Evolutionary conservation across 2,113 vertebrate genomes (phyloP).

Genomic region (Puntigrus tetrazona): DNA sequence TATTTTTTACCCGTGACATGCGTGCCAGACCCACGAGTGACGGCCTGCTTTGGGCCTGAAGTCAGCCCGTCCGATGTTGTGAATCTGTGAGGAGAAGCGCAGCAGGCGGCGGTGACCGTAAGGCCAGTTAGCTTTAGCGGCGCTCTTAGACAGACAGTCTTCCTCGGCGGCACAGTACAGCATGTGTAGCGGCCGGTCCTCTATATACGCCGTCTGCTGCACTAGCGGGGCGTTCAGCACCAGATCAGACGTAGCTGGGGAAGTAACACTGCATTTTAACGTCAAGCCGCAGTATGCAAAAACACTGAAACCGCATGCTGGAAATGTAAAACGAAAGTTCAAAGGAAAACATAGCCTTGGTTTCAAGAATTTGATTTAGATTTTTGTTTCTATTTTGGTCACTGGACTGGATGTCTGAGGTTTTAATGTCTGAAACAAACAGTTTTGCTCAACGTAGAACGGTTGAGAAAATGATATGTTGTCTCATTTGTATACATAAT

Average conservation of each 20-base stretch:
- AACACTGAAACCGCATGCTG: neutral
- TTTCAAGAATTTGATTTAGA: constrained; percentile 21
- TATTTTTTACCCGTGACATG: constrained; percentile 88
- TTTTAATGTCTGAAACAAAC: constrained; percentile 23
- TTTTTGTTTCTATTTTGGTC: constrained; percentile 10
- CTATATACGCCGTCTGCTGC: constrained; percentile 93
- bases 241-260: constrained; percentile 89
- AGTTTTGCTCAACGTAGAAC: neutral
- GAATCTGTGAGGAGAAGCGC: constrained; percentile 98
- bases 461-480: constrained; percentile 22
- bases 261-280: neutral
- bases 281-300: neutral
- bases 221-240: constrained; percentile 88
- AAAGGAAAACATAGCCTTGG: neutral
- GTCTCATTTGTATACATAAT: constrained; percentile 8
- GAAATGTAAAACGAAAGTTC: neutral
- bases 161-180: constrained; percentile 95
- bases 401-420: constrained; percentile 19
- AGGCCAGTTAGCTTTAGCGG: constrained; percentile 92
- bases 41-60: constrained; percentile 95
- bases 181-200: constrained; percentile 97
- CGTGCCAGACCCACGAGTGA: constrained; percentile 99
- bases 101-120: constrained; percentile 95
- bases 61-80: constrained; percentile 92
- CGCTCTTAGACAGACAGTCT: constrained; percentile 89